phyloP scores from a whole-genome alignment of 2,888 invertebrate genomes.

The Abrostola tripartita region DNA sequence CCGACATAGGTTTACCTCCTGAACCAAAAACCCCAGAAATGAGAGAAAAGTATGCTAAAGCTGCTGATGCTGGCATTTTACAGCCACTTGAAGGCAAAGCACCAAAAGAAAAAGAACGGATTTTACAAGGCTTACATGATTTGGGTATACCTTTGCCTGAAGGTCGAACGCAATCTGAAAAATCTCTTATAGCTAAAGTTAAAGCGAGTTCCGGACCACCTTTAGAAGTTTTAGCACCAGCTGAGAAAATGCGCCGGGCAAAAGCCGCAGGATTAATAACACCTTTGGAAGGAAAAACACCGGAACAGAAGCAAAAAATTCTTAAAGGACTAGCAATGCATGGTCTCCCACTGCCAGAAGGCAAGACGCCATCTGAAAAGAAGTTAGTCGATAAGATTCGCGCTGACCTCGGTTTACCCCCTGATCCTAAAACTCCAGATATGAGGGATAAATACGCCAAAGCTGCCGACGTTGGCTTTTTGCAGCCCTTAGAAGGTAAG shows the following conservation, averaged over 20 bases:
- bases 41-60: constrained; percentile 34
- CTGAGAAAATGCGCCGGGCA: not conserved
- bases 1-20: constrained; percentile 54
- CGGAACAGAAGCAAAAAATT: constrained; percentile 17
- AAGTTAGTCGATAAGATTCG: constrained; percentile 35
- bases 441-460: constrained; percentile 52
- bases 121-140: constrained; percentile 45
- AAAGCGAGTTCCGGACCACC: not conserved
- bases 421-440: constrained; percentile 29
- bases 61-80: constrained; percentile 45
- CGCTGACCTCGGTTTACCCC: constrained; percentile 47
- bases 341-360: constrained; percentile 58
- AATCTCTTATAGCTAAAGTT: constrained; percentile 20
- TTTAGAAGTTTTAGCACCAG: not conserved
- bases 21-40: constrained; percentile 45
- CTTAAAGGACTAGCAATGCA: constrained; percentile 28
- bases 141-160: constrained; percentile 57
- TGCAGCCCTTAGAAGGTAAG: constrained; percentile 57
- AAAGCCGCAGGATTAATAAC: constrained; percentile 6
- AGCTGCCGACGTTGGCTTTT: constrained; percentile 36
- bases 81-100: constrained; percentile 51
- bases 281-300: constrained; percentile 12
- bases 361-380: constrained; percentile 57
- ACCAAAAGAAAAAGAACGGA: constrained; percentile 48
- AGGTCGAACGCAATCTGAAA: constrained; percentile 57